A percentile compares a stretch with the other conserved stretches of the same genome.
Conservation (phyloP, 2,888 invertebrate genomes). For the Steromphala cineraria region DNA sequence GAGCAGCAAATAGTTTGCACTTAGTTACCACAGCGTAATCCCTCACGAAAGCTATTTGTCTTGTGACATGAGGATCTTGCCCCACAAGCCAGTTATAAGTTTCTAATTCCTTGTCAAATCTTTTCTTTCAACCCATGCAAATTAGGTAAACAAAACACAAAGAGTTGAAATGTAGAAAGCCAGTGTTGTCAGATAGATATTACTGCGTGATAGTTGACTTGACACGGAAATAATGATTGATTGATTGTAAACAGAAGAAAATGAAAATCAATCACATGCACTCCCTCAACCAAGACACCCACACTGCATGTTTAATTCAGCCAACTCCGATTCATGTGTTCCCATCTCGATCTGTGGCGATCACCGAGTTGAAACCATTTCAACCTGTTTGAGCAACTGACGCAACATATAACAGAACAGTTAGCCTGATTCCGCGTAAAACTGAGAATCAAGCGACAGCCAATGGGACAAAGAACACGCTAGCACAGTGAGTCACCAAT, state of each 20-base stretch:
- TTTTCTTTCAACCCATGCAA: neutral
- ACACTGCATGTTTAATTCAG: slow-evolving; percentile 12
- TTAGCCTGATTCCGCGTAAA: neutral
- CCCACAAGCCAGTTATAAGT: neutral
- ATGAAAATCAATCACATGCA: slow-evolving; percentile 8
- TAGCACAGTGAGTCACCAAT: slow-evolving; percentile 46
- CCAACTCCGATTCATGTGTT: neutral
- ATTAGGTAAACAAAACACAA: neutral
- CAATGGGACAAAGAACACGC: slow-evolving; percentile 68
- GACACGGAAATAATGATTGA: too few relatives aligned
- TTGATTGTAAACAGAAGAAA: neutral
- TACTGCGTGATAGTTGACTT: too few relatives aligned
- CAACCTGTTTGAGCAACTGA: slow-evolving; percentile 16
- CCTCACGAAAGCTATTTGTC: neutral
- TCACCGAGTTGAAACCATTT: neutral
- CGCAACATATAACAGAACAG: slow-evolving; percentile 8
- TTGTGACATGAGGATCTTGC: neutral
- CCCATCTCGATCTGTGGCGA: too few relatives aligned
- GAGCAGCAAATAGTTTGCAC: neutral
- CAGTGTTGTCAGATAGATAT: neutral
- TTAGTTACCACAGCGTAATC: neutral
- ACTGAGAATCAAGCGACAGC: slow-evolving; percentile 21
- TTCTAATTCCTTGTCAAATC: neutral
- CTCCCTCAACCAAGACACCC: slow-evolving; percentile 1
- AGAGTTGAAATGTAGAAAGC: neutral